Evolutionary conservation across 1,140 invertebrate species (phyloP).

Genomic region (Sweltsa coloradensis): DNA sequence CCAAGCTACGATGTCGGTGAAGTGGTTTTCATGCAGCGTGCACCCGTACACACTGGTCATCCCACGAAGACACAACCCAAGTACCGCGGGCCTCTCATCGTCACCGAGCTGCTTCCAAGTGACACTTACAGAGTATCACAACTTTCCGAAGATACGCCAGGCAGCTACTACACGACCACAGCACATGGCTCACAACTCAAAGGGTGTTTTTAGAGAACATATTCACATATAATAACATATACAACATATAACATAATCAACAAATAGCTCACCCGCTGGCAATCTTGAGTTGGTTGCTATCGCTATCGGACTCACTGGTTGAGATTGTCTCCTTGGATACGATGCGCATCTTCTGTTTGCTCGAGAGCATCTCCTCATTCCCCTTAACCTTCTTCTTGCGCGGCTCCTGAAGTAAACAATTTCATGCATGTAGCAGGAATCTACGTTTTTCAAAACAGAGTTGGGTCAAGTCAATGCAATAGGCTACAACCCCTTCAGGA

Average conservation of each 20-base stretch:
- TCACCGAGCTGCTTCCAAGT: background rate
- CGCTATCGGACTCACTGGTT: slow-evolving; percentile 83
- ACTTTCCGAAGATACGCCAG: background rate
- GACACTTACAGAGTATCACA: background rate
- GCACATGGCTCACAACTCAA: background rate
- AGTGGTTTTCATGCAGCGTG: no score
- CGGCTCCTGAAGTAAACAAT: slow-evolving; percentile 15
- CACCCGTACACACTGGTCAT: no score
- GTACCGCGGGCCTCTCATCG: no score
- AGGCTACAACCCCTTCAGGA: no score
- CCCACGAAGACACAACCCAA: no score
- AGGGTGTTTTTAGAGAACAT: background rate
- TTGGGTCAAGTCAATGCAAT: no score
- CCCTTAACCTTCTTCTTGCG: slow-evolving; percentile 33
- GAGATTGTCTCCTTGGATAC: slow-evolving; percentile 93
- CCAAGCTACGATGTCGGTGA: no score
- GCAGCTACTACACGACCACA: background rate
- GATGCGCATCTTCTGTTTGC: slow-evolving; percentile 72
- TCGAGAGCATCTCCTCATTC: slow-evolving; percentile 50
- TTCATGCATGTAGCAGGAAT: no score
- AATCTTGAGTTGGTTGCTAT: slow-evolving; percentile 47
- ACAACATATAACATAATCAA: background rate
- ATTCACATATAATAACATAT: background rate
- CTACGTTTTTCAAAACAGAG: no score
- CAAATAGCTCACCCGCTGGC: slow-evolving; percentile 36